A percentile compares a stretch with the other conserved stretches of the same genome.
phyloP scores from a whole-genome alignment of 1,140 invertebrate species.

The Sycobia sp. region DNA sequence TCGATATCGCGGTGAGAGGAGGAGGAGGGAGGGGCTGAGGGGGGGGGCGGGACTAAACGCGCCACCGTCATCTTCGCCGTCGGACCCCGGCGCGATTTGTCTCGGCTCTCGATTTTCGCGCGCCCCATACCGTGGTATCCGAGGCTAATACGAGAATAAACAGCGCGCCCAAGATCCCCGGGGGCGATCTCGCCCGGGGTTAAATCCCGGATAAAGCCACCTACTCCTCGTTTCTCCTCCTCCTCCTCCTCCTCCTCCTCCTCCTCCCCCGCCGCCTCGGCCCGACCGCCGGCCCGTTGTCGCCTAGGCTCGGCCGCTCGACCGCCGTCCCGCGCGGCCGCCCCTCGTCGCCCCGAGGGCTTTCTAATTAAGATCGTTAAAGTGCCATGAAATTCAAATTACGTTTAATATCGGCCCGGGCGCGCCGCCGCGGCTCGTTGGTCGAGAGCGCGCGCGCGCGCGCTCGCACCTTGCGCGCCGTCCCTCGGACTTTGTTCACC shows the following conservation, averaged over 20 bases:
- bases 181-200: neutral
- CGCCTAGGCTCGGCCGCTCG: too few species aligned
- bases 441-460: too few species aligned
- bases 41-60: too few species aligned
- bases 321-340: too few species aligned
- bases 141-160: conserved; percentile 34
- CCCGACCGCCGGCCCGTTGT: too few species aligned
- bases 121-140: neutral
- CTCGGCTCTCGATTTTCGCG: conserved; percentile 1
- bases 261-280: too few species aligned
- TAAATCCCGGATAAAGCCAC: neutral
- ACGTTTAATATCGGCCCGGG: conserved; percentile 27
- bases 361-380: conserved; percentile 38
- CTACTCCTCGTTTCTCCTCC: too few species aligned
- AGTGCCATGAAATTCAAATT: conserved; percentile 37
- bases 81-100: conserved; percentile 14
- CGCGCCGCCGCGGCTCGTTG: neutral
- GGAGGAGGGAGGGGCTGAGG: too few species aligned
- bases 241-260: too few species aligned
- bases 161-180: conserved; percentile 17
- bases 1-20: too few species aligned
- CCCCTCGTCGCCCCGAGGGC: too few species aligned
- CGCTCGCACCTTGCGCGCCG: neutral
- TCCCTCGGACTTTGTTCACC: conserved; percentile 18
- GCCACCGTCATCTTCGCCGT: too few species aligned